Base-by-base conservation (phyloP, 2,113 vertebrate genomes). In the Eclectus roratus region DNA sequence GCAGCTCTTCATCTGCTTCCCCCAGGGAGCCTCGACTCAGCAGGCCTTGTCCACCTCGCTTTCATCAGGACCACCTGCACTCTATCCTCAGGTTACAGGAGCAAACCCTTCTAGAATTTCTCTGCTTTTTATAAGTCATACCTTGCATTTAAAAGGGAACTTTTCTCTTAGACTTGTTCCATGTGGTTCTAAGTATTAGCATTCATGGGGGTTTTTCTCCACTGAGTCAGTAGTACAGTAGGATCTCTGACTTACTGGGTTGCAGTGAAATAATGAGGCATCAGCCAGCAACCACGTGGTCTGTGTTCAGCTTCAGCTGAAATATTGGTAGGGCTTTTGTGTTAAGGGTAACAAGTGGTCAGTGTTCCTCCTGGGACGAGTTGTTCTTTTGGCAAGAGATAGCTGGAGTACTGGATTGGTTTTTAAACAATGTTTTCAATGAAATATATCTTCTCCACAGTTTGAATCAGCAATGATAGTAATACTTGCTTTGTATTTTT, bases 81-180 rank as follows among this genome's bases (percentile, higher is more conserved):
- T 97, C 96, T 98, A 97, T 93, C 89, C 97, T 96, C 98, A 98
- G 98, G 98, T 98, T 97, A 98, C 93, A 97, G 98, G 97, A 98
- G 91, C 95, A 97, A 97, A 91, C 69, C 83, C 88, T 97, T 98
- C 80, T 88, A 95, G 77, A 87, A 78, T 98, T 85, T 91, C 50
- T 80, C 49, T 94, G 74, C 53, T 95, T 95, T 97, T 94, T 82
- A 76, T 96, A 80, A 97, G 56, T 97, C 69, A 47, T 91, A 10
- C 58, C 61, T 53, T 88, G 63, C 65, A 66, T 63, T 68, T 31
- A 80, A 94, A 91, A 80, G 56, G 83, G 88, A 91, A 81, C 79
- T 44, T 81, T 73, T 56, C 52, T 80, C 49, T 68, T 87, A 85
- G 69, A 82, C 41, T 61, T 64, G 14, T 60, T 95, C 66, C 52